Conservation (phyloP, 2,113 vertebrate species). For the Sander lucioperca region DNA sequence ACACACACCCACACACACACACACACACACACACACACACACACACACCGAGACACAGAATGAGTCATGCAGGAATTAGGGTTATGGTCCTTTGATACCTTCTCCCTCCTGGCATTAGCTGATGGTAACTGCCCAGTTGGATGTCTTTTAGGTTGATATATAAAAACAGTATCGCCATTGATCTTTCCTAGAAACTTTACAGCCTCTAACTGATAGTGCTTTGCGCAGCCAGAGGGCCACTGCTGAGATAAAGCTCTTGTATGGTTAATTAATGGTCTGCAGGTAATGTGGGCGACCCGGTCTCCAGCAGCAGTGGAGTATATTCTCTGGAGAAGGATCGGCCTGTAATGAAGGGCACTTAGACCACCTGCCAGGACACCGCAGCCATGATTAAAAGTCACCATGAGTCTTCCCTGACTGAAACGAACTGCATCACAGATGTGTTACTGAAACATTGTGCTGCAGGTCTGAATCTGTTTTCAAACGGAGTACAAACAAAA, state of each 20-base stretch:
- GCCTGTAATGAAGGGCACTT: conserved; percentile 74
- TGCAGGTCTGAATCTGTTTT: conserved; percentile 24
- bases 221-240: conserved; percentile 58
- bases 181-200: conserved; percentile 64
- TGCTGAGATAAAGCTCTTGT: conserved; percentile 54
- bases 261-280: conserved; percentile 76
- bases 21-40: conserved; percentile 1
- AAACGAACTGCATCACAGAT: conserved; percentile 48
- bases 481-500: neutral
- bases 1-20: conserved; percentile 13
- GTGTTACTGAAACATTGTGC: conserved; percentile 3
- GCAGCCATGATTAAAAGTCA: conserved; percentile 70
- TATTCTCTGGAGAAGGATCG: conserved; percentile 65
- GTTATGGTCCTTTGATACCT: conserved; percentile 30
- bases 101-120: conserved; percentile 67
- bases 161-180: conserved; percentile 56
- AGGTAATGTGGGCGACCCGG: conserved; percentile 65
- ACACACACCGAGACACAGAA: neutral
- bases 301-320: conserved; percentile 57
- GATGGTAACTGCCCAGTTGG: conserved; percentile 48
- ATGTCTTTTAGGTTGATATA: conserved; percentile 54
- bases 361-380: conserved; percentile 67
- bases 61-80: conserved; percentile 22
- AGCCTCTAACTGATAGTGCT: conserved; percentile 57
- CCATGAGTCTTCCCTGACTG: conserved; percentile 51